Evolutionary conservation across 2,888 invertebrate genomes (phyloP), one percentile per base, ranked within the genome.

Genomic region (Macrosoma leucophasiata): DNA sequence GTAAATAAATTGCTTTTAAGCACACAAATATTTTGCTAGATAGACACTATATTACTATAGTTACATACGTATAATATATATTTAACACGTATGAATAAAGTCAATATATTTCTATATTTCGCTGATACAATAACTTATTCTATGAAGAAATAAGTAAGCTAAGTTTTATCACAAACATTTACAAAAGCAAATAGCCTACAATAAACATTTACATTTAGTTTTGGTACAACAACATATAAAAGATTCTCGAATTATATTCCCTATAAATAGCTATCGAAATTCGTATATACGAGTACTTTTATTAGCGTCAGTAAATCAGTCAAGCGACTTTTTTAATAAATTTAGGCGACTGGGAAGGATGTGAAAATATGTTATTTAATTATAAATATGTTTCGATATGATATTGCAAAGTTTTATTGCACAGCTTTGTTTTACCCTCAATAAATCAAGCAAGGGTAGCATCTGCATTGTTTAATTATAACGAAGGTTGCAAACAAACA

Each of bases 241-340:
- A 72, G 61, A 70, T 36, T 29, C 63, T 69, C 62, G 67, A 72
- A 74, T 70, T 46, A 68, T 60, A 73, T 67, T 72, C 68, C 62
- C 60, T 65, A 58, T 64, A 66, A 60, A 60, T 59, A 54, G 37
- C 53, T 59, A 58, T 50, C 55, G 49, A 57, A 55, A 56, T 47
- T 41, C 41, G 44, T 56, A 49, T 50, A 49, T 41, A 52, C 52
- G 51, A 55, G 57, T 39, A 29, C 32, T 22, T 34, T 46, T 47
- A 55, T 58, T 48, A 52, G 48, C 51, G 54, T 58, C 56, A 18
- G 14, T 33, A 33, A 39, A 38, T 35, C 33, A 41, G 34, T 41
- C 39, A 36, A 45, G 34, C 33, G 13, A 29, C 20, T 18, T 18
- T n/a, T n/a, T n/a, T n/a, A n/a, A n/a, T n/a, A 15, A 28, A 4